Conservation (phyloP, 2,113 vertebrate species). For the Poeciliopsis occidentalis region DNA sequence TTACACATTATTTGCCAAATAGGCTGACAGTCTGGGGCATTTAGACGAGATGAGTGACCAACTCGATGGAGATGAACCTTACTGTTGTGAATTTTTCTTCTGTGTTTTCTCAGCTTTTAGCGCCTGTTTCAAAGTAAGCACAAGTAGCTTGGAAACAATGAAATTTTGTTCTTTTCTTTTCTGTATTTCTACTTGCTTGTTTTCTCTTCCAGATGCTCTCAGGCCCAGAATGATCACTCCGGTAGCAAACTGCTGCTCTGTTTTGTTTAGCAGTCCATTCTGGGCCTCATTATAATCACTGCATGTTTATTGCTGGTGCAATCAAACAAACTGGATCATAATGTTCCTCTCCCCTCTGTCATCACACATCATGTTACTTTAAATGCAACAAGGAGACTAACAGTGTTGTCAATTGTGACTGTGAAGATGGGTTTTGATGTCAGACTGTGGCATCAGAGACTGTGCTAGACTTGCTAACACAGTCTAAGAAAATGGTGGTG, state of each 20-base stretch:
- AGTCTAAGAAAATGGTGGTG: not conserved
- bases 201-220: constrained; percentile 10
- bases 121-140: constrained; percentile 34
- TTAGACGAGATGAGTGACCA: constrained; percentile 40
- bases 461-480: too few species aligned
- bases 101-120: constrained; percentile 1
- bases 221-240: constrained; percentile 25
- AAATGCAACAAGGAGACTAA: not conserved
- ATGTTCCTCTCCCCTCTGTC: not conserved
- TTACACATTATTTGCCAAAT: constrained; percentile 33
- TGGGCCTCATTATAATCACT: not conserved
- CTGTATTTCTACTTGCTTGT: constrained; percentile 30
- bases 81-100: constrained; percentile 22
- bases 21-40: not conserved
- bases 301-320: not conserved
- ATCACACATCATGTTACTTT: too few species aligned
- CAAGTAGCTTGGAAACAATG: constrained; percentile 20
- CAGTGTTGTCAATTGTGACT: not conserved
- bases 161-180: constrained; percentile 5
- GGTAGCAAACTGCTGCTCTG: constrained; percentile 1
- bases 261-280: not conserved
- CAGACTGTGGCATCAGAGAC: too few species aligned
- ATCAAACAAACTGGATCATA: not conserved
- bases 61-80: constrained; percentile 29
- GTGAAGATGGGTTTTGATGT: too few species aligned